Base-by-base conservation (phyloP, 2,797 vertebrate genomes). In the Pyrrhura leucotis region DNA sequence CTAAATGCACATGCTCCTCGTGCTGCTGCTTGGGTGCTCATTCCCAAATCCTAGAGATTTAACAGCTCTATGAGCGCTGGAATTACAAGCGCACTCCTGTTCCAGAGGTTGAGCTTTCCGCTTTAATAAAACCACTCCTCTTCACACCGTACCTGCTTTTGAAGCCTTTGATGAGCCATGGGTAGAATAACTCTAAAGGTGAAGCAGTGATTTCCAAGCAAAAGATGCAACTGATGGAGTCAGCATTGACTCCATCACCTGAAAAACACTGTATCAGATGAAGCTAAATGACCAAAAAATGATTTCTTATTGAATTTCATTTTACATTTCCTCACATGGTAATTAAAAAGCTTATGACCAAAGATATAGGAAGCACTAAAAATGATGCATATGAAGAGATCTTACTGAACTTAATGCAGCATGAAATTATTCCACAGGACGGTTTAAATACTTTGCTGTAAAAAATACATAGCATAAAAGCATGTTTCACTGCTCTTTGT, bases 331-430 rank as follows among this genome's bases (percentile, higher is more conserved):
- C 86, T 90, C 68, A 58, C 13, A 29, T 67, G 68, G 81, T 93
- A 96, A 96, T 97, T 97, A 97, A 97, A 96, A 95, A 90, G 85
- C 88, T 89, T 95, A 95, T 90, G 80, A 78, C 69, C 59, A 20
- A 86, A 96, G 89, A 97, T 93, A 96, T 45, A 96, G 83, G 77
- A 96, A 96, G 92, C 93, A 92, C 75, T 97, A 97, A 97, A 97
- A 97, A 95, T 95, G 90, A 95, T 95, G 89, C 93, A 96, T 93
- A 74, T 1, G 7, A 61, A 79, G 90, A 95, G 93, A 95, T 94
- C 90, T 90, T 82, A 66, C 87, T 50, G 79, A 96, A 97, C 53
- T 96, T 97, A 97, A 97, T 86, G 94, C 92, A 89, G 86, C 96
- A 85, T 97, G 96, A 97, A 97, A 97, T 96, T 97, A 97, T 96